Base-by-base conservation (phyloP, 1,140 invertebrate genomes). In the Zaprionus inermis region DNA sequence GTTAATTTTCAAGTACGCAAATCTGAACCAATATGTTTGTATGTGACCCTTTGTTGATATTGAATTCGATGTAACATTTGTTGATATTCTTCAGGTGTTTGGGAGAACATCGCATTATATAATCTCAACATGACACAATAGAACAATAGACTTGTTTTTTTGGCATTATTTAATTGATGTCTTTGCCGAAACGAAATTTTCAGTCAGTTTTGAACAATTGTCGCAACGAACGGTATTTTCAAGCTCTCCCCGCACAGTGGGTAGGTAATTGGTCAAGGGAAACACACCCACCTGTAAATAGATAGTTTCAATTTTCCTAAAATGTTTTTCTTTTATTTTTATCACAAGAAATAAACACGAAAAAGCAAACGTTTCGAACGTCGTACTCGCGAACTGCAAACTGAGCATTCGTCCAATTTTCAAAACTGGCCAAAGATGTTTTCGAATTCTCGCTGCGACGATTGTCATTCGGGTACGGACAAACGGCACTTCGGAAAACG, bases 231-330 rank as follows among this genome's bases (percentile, higher is more conserved):
- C 10, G 36, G 18, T 36, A 24, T 18, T 38, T 44, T 22, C 32
- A 12, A 54, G 34, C 9, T 30, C 12, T 41, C 12, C 46, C 30
- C 20, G 20, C 55, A 46, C 67, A 61, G 57, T 69, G 49, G 65
- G 56, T 24, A 38, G 65, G 56, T 24, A 38, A 36, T 9, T 10
- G 16, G 20, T 32, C 20, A 51, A 60, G 46, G 55, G 59, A 76
- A 65, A 49, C 46, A 36, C 76, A 86, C 83, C 83, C 83, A 88
- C 83, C 84, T 88, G 84, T 89, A 64, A 78, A 80, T 76, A 54
- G 81, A 51, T 36, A 41, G 49, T 75, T 74, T 80, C 64, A 72
- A 68, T 81, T 58, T 68, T 72, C 9, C 36, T 55, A 65, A 59
- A 69, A 69, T 79, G 58, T 78, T 67, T 73, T 65, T 70, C 60